Base-by-base conservation (phyloP, 2,113 vertebrate genomes). In the Microcebus murinus region DNA sequence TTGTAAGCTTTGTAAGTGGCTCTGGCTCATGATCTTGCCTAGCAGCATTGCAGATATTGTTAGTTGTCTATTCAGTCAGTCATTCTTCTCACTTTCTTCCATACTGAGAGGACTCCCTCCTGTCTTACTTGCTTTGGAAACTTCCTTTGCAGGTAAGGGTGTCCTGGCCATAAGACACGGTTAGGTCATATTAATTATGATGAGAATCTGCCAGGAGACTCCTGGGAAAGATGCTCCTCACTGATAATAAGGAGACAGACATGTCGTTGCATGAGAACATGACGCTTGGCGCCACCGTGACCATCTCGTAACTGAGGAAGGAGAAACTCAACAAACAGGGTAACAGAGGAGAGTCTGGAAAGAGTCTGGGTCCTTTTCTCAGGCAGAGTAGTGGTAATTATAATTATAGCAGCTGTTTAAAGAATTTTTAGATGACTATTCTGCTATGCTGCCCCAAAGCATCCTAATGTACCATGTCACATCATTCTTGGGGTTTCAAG, bases 141-240 rank as follows among this genome's bases (percentile, higher is more conserved):
- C 50, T 83, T 70, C 3, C 31, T 90, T 90, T 81, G 18, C 5
- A 67, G 39, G 23, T 88, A 6, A 34, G 17, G n/a, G 4, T 48
- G 8, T 12, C 4, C 21, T 42, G 8, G 14, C 4, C 21, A n/a
- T 6, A 17, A 39, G 71, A 36, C 18, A 15, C 0, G 27, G 12
- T 27, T 94, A 25, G n/a, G 11, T 34, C 63, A 55, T 86, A 9
- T 48, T 85, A 80, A 7, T 34, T 92, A 6, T 17, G 59, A 88
- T 27, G 31, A 45, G 57, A 36, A 12, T 61, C 48, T 27, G 12
- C 11, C 21, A 17, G 34, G 52, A 18, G 36, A 73, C 7, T 50
- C 71, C 57, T 76, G 23, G n/a, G 57, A 52, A 90, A 57, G 20
- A 6, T 80, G 31, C 88, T 79, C 27, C 11, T 61, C 21, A 12